Evolutionary conservation across 2,113 vertebrate species (phyloP).

Genomic region (Vulpes ferrilata): DNA sequence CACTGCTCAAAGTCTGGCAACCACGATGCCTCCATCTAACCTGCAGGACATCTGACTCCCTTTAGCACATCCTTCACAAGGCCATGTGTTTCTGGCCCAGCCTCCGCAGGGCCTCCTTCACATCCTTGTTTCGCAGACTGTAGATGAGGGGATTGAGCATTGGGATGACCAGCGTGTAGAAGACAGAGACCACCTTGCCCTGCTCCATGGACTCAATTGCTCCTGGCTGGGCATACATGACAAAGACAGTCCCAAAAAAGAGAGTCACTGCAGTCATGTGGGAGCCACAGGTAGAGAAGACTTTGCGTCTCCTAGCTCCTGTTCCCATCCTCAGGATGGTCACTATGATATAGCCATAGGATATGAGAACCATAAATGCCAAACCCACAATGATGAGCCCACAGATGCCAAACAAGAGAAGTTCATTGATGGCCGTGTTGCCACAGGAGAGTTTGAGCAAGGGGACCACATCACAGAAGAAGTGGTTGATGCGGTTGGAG

Average conservation of each 20-base stretch:
- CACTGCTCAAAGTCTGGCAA: too few species aligned
- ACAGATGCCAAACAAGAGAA: background rate
- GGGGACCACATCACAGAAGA: conserved; percentile 20
- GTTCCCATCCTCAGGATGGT: conserved; percentile 64
- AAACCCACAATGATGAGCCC: conserved; percentile 8
- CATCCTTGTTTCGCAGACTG: too few species aligned
- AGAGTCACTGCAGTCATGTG: conserved; percentile 67
- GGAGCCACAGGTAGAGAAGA: conserved; percentile 76
- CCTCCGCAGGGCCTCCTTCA: too few species aligned
- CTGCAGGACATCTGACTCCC: too few species aligned
- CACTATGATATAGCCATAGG: conserved; percentile 68
- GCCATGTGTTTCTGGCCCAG: too few species aligned
- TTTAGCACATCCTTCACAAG: too few species aligned
- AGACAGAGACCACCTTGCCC: too few species aligned
- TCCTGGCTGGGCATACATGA: too few species aligned
- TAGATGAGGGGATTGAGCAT: too few species aligned
- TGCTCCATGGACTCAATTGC: too few species aligned
- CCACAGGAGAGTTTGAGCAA: background rate
- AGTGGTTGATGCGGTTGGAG: conserved; percentile 16
- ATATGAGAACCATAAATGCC: background rate
- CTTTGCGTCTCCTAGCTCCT: background rate
- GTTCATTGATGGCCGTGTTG: background rate
- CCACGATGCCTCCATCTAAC: too few species aligned
- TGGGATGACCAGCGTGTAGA: too few species aligned
- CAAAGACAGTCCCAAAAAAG: background rate